Evolutionary conservation across 2,113 vertebrate genomes (phyloP), one percentile per base, ranked within the genome.

Genomic region (Trematocara zebra): DNA sequence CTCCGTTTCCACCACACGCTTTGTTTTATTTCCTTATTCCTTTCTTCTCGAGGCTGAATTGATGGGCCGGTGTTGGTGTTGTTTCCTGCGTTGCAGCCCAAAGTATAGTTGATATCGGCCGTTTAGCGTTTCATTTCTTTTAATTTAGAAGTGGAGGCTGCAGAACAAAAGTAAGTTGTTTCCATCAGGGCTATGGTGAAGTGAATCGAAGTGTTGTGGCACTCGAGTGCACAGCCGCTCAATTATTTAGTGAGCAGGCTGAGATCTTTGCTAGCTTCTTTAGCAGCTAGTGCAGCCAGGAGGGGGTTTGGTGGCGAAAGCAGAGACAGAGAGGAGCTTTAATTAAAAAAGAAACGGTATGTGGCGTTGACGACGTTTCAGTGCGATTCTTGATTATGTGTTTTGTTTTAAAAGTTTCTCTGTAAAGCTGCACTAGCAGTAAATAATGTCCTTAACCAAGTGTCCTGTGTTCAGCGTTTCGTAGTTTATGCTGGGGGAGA

Each of bases 161-260:
- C 76, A 7, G 44, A 67, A 78, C 78, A 78, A 82, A 92, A 85
- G 85, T 91, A 90, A 86, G 82, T 35, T 20, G 2, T 61, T 84
- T 86, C 90, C 88, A 9, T 10, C 18, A 56, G 90, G 81, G 57
- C 18, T 1, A 2, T 6, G 15, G 81, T 87, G 61, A 93, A 89
- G 93, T 87, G 88, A 90, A 91, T 83, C 87, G 87, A 90, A 91
- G 92, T 86, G 92, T 94, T 82, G 89, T 91, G 92, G 88, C 84
- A 80, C 67, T 89, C 44, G 11, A 92, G 83, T 85, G 89, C 88
- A 86, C 82, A 4, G 14, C 0, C 67, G 80, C 85, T 94, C 86
- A 94, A 94, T 95, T 84, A 95, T 95, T 95, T 78, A 95, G 72
- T 20, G 11, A 84, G 33, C 5, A 7, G 3, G 78, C 57, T 49